Conservation (phyloP, 2,113 vertebrate species). For the Phyllostomus discolor region DNA sequence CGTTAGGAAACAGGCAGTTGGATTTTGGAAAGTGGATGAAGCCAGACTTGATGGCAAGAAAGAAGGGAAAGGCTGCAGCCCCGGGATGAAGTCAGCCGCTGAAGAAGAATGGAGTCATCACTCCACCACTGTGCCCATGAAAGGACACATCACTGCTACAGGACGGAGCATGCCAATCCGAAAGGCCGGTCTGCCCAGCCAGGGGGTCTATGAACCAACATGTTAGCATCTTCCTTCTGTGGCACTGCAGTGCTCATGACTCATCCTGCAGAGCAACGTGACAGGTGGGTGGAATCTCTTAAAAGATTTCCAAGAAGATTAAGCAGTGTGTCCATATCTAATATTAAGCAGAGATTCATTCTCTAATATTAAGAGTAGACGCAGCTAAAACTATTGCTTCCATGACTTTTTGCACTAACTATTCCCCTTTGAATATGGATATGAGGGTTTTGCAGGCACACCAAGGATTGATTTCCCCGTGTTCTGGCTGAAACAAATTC, state of each 20-base stretch:
- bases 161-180: not conserved
- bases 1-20: slow-evolving; percentile 30
- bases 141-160: not conserved
- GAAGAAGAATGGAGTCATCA: not conserved
- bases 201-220: not conserved
- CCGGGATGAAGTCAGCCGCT: not conserved
- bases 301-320: slow-evolving; percentile 60
- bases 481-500: slow-evolving; percentile 49
- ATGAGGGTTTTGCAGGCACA: not conserved
- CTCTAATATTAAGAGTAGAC: not conserved
- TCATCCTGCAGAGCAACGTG: slow-evolving; percentile 68
- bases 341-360: slow-evolving; percentile 27
- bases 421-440: not conserved
- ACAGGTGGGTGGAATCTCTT: slow-evolving; percentile 68
- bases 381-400: not conserved
- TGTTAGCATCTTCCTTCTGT: slow-evolving; percentile 41
- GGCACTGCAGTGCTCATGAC: slow-evolving; percentile 49
- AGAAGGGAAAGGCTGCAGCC: not conserved
- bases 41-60: slow-evolving; percentile 28
- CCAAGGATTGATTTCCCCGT: slow-evolving; percentile 19
- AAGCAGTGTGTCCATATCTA: slow-evolving; percentile 22
- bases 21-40: slow-evolving; percentile 57
- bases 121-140: accelerated
- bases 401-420: not conserved
- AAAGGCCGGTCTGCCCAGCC: slow-evolving; percentile 26